These are phyloP conservation scores for Caenorhabditis sulstoni DNA, from an alignment of 2,888 invertebrate species.

Conservation along the genomic window DNA sequence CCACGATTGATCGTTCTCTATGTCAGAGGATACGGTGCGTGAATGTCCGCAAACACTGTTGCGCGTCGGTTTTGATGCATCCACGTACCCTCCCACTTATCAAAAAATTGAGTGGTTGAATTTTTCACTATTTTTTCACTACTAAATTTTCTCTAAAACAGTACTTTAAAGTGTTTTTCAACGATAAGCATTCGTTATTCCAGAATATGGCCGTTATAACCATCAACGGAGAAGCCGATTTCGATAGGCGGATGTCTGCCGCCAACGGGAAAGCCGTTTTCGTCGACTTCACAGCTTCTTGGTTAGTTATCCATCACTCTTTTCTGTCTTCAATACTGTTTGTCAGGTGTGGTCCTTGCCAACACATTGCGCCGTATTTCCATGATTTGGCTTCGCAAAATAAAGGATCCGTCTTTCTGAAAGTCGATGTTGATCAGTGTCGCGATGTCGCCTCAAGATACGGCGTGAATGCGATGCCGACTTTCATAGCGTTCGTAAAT, in stretches of 20 bases:
- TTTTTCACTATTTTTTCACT: no score
- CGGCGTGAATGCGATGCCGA: slow-evolving; percentile 96
- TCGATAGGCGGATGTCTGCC: slow-evolving; percentile 33
- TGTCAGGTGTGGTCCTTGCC: slow-evolving; percentile 95
- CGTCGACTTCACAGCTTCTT: slow-evolving; percentile 54
- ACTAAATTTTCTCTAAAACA: no score
- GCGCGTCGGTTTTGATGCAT: slow-evolving; percentile 22
- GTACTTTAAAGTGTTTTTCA: no score
- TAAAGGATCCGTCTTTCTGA: slow-evolving; percentile 89
- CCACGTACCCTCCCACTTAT: slow-evolving; percentile 15
- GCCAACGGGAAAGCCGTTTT: slow-evolving; percentile 44
- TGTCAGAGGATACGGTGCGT: slow-evolving; percentile 4
- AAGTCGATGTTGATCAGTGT: slow-evolving; percentile 89
- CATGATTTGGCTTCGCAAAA: slow-evolving; percentile 91
- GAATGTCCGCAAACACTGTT: neutral
- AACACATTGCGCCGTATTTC: slow-evolving; percentile 93
- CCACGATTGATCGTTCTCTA: slow-evolving; percentile 11
- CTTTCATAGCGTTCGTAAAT: slow-evolving; percentile 94
- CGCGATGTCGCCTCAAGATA: slow-evolving; percentile 86
- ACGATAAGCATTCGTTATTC: slow-evolving; percentile 3
- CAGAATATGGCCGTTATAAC: slow-evolving; percentile 47
- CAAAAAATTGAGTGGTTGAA: neutral
- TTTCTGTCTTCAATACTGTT: neutral
- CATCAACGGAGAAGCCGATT: slow-evolving; percentile 46
- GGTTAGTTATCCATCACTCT: slow-evolving; percentile 20